Percentiles rank a stretch among this genome's conserved stretches.
These are phyloP conservation scores for Nemapogon koenigi DNA, from an alignment of 2,888 invertebrate genomes.

Conservation along the genomic window DNA sequence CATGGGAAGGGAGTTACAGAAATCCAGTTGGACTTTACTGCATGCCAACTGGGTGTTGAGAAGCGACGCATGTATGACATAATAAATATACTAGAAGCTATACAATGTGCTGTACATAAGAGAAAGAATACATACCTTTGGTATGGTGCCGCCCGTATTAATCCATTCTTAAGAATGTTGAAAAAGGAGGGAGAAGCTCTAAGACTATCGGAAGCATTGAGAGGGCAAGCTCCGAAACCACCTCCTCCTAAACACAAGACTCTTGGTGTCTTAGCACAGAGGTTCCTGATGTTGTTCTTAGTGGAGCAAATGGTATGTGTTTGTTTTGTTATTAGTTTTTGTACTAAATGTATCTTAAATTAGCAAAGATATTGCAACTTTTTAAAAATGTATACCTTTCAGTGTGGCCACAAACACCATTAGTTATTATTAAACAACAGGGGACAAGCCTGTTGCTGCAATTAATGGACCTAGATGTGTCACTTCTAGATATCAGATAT, in stretches of 20 bases:
- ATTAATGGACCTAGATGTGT: too few relatives aligned
- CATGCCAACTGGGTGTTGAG: conserved; percentile 68
- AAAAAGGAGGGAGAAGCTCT: conserved; percentile 65
- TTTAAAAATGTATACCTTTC: too few relatives aligned
- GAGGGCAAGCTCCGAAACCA: conserved; percentile 51
- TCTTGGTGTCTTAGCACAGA: conserved; percentile 71
- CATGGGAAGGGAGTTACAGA: conserved; percentile 53
- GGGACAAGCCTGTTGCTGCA: too few relatives aligned
- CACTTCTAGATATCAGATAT: too few relatives aligned
- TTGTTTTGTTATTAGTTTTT: conserved; percentile 1
- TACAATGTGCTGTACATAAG: conserved; percentile 71
- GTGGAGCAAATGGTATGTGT: conserved; percentile 67
- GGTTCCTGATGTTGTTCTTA: conserved; percentile 74
- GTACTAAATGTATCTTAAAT: too few relatives aligned
- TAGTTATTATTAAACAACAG: too few relatives aligned
- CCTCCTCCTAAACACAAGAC: conserved; percentile 69
- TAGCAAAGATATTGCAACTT: too few relatives aligned
- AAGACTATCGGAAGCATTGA: conserved; percentile 56
- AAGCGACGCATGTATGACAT: conserved; percentile 76
- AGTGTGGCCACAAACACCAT: too few relatives aligned
- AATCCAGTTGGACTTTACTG: conserved; percentile 70
- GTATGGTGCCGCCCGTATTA: conserved; percentile 70
- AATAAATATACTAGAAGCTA: conserved; percentile 74
- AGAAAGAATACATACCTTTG: conserved; percentile 73
- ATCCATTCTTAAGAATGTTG: conserved; percentile 65